Conservation (phyloP, 2,888 invertebrate genomes). For the Folsomia candida region DNA sequence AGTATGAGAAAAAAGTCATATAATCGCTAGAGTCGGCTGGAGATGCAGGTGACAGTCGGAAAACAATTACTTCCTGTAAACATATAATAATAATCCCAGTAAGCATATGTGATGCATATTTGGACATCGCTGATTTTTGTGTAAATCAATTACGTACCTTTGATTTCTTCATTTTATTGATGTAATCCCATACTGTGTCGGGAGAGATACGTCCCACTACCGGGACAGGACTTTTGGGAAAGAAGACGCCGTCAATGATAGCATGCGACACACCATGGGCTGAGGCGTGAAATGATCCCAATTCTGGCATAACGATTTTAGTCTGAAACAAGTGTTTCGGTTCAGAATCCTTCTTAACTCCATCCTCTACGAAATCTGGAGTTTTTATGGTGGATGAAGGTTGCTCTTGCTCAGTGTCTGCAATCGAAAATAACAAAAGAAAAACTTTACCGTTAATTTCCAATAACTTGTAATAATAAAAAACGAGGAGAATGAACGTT, state of each 20-base stretch:
- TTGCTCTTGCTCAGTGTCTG: conserved; percentile 49
- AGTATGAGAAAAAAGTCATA: conserved; percentile 80
- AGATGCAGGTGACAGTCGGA: conserved; percentile 75
- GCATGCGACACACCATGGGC: conserved; percentile 44
- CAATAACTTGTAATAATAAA: too few species aligned
- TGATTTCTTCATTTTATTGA: conserved; percentile 82
- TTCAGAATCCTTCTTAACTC: conserved; percentile 26
- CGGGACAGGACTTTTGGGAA: conserved; percentile 47
- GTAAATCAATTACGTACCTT: conserved; percentile 58
- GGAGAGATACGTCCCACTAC: conserved; percentile 90
- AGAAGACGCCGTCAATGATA: conserved; percentile 32
- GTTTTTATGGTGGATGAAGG: conserved; percentile 51
- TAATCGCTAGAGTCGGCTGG: conserved; percentile 82
- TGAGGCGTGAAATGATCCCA: conserved; percentile 44
- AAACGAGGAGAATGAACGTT: too few species aligned
- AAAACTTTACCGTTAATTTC: too few species aligned
- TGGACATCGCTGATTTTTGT: background rate
- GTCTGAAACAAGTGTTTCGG: conserved; percentile 35
- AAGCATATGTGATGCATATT: conserved; percentile 6
- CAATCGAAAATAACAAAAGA: too few species aligned
- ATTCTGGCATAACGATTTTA: conserved; percentile 46
- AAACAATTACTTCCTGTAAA: conserved; percentile 70
- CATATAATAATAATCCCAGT: conserved; percentile 1
- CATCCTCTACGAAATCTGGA: conserved; percentile 46
- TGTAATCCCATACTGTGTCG: conserved; percentile 87